Conservation (phyloP, 1,140 invertebrate genomes). For the Dendroctonus valens region DNA sequence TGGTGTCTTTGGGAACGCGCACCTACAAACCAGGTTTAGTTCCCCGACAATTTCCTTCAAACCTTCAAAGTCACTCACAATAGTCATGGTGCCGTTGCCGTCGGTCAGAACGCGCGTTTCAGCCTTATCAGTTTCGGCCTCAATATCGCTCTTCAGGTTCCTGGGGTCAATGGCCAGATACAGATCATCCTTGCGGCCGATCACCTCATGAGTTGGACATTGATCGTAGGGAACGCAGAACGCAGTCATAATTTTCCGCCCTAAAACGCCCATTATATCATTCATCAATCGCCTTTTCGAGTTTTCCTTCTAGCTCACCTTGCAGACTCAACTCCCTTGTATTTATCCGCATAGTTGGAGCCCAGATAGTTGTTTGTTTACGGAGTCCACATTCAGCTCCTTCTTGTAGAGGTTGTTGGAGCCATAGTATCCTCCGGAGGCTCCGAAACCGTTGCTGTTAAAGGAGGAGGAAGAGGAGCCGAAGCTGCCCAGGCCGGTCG, state of each 20-base stretch:
- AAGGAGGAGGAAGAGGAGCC: slow-evolving; percentile 27
- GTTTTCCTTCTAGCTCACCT: slow-evolving; percentile 13
- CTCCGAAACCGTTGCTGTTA: slow-evolving; percentile 46
- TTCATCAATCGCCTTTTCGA: neutral
- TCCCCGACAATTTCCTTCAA: neutral
- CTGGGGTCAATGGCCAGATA: slow-evolving; percentile 72
- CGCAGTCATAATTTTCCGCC: slow-evolving; percentile 69
- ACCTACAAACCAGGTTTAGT: slow-evolving; percentile 4
- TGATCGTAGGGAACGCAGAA: slow-evolving; percentile 81
- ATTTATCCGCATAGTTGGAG: slow-evolving; percentile 47
- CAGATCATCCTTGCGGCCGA: slow-evolving; percentile 77
- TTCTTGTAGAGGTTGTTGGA: slow-evolving; percentile 61
- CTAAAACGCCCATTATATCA: slow-evolving; percentile 19
- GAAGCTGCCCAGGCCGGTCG: slow-evolving; percentile 17
- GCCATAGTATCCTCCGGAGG: slow-evolving; percentile 54
- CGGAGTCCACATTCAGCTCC: slow-evolving; percentile 55
- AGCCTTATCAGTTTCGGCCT: slow-evolving; percentile 66
- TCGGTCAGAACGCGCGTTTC: slow-evolving; percentile 63
- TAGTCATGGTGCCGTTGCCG: slow-evolving; percentile 56
- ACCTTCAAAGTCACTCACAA: slow-evolving; percentile 41
- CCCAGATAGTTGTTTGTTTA: slow-evolving; percentile 43
- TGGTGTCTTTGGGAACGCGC: slow-evolving; percentile 51
- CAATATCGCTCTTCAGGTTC: slow-evolving; percentile 68
- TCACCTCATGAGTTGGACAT: slow-evolving; percentile 73
- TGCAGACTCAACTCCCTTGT: slow-evolving; percentile 55